phyloP scores from a whole-genome alignment of 2,797 vertebrate genomes.

The Enteromius thamalakanensis region DNA sequence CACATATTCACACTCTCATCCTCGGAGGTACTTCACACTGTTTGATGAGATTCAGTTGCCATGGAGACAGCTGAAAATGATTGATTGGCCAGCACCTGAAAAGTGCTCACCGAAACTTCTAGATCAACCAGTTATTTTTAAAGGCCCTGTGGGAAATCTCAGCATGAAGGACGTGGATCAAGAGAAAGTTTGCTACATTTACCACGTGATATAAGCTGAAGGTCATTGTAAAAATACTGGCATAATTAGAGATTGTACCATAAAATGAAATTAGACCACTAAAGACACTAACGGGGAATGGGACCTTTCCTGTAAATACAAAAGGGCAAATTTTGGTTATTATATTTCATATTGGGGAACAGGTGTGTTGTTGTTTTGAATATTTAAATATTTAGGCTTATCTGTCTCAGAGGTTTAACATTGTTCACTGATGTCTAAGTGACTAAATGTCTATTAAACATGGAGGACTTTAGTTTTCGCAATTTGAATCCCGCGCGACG shows the following conservation, averaged over 20 bases:
- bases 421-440: background rate
- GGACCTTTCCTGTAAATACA: background rate
- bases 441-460: background rate
- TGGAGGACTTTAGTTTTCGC: background rate
- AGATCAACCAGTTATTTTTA: constrained; percentile 61
- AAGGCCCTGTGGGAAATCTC: constrained; percentile 54
- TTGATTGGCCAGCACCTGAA: constrained; percentile 58
- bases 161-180: constrained; percentile 45
- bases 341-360: background rate
- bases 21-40: constrained; percentile 34
- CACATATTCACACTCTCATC: constrained; percentile 35
- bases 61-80: constrained; percentile 54
- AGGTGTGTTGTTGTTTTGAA: background rate
- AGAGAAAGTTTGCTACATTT: constrained; percentile 41
- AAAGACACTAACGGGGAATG: background rate
- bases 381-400: background rate
- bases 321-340: background rate
- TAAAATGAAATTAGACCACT: constrained; percentile 29
- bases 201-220: constrained; percentile 49
- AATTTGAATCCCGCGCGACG: background rate
- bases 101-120: constrained; percentile 57
- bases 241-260: constrained; percentile 56
- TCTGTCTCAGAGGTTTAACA: background rate
- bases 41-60: constrained; percentile 61
- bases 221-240: constrained; percentile 58